Conservation (phyloP, 2,113 vertebrate genomes). For the Pitta sordida region DNA sequence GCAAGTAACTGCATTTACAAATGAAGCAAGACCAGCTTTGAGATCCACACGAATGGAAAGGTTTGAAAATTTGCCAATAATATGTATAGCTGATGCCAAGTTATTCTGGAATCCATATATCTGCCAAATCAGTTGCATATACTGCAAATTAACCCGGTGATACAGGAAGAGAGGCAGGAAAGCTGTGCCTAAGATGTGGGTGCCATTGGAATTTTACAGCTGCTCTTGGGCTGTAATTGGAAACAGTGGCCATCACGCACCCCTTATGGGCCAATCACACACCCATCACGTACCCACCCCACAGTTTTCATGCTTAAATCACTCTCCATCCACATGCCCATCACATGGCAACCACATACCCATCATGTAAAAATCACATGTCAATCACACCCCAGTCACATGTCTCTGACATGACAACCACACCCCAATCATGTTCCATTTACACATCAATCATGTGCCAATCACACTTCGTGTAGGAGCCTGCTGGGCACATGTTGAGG, state of each 20-base stretch:
- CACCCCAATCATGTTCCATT: not conserved
- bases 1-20: slow-evolving; percentile 40
- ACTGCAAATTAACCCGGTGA: not conserved
- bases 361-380: rapidly evolving
- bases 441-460: not conserved
- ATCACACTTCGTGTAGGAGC: not conserved
- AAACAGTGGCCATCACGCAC: not conserved
- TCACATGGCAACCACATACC: rapidly evolving
- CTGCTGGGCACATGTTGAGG: not conserved
- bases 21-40: not conserved
- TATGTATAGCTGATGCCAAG: not conserved
- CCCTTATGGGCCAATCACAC: rapidly evolving
- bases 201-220: slow-evolving; percentile 50
- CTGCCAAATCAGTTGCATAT: slow-evolving; percentile 49
- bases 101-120: not conserved
- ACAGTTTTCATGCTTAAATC: not conserved
- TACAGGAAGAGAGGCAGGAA: slow-evolving; percentile 27
- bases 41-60: not conserved
- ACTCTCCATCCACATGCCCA: rapidly evolving
- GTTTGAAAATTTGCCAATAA: slow-evolving; percentile 41
- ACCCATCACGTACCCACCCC: not conserved
- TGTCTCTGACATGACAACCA: not conserved
- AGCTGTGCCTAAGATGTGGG: slow-evolving; percentile 41
- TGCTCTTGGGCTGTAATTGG: slow-evolving; percentile 32
- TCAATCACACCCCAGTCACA: too few relatives aligned